Evolutionary conservation across 2,113 vertebrate genomes (phyloP).

Genomic region (Kryptolebias marmoratus): DNA sequence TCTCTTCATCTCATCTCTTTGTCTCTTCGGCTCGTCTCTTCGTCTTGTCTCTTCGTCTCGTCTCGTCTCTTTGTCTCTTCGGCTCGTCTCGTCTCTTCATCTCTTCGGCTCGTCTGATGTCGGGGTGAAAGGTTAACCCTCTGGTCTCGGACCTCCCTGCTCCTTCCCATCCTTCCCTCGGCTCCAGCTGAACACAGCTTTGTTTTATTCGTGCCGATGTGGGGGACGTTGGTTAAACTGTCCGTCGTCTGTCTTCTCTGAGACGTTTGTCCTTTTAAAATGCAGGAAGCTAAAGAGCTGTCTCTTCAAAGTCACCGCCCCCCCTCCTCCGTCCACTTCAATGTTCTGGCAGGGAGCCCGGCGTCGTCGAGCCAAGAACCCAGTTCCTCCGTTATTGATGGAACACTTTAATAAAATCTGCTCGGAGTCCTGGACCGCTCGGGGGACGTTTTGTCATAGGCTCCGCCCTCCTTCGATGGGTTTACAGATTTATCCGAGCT

Average conservation of each 20-base stretch:
- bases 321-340: constrained; percentile 34
- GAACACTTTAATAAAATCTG: constrained; percentile 29
- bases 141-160: too few species aligned
- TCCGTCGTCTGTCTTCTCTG: too few species aligned
- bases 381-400: constrained; percentile 23
- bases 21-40: too few species aligned
- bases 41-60: too few species aligned
- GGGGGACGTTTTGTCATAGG: neutral
- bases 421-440: constrained; percentile 4
- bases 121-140: too few species aligned
- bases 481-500: constrained; percentile 16
- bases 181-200: constrained; percentile 5
- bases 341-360: constrained; percentile 38
- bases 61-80: too few species aligned
- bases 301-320: constrained; percentile 48
- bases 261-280: constrained; percentile 14
- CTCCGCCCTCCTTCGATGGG: neutral
- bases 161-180: too few species aligned
- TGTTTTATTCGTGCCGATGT: constrained; percentile 15
- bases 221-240: neutral
- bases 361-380: constrained; percentile 43
- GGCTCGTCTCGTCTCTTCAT: too few species aligned
- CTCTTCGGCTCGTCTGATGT: too few species aligned
- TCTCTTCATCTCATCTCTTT: too few species aligned
- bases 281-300: constrained; percentile 26